A percentile compares a stretch with the other conserved stretches of the same genome.
Conservation (phyloP, 2,888 invertebrate genomes). For the Noctua janthina region DNA sequence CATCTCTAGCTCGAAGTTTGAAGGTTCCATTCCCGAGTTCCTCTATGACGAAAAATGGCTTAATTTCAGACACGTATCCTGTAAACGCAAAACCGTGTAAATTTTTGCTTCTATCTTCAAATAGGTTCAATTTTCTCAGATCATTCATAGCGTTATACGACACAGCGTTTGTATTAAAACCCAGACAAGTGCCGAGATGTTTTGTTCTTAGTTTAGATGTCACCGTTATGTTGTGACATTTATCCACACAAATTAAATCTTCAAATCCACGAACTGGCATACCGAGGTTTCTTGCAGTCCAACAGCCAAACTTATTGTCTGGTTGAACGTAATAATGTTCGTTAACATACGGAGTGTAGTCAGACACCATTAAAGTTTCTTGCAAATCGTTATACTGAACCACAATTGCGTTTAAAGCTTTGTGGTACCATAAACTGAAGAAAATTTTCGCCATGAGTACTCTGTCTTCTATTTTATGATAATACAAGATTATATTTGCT, state of each 20-base stretch:
- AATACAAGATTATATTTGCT: slow-evolving; percentile 78
- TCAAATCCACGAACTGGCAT: slow-evolving; percentile 74
- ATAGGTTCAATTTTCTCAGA: slow-evolving; percentile 68
- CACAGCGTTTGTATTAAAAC: slow-evolving; percentile 72
- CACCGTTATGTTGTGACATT: slow-evolving; percentile 78
- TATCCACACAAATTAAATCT: slow-evolving; percentile 76
- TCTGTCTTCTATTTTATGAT: slow-evolving; percentile 67
- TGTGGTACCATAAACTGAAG: slow-evolving; percentile 81
- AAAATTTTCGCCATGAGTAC: slow-evolving; percentile 76
- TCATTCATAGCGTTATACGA: slow-evolving; percentile 63
- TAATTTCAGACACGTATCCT: slow-evolving; percentile 72
- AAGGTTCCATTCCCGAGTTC: slow-evolving; percentile 74
- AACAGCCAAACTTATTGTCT: slow-evolving; percentile 77
- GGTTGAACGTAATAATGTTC: slow-evolving; percentile 69
- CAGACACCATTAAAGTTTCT: slow-evolving; percentile 68
- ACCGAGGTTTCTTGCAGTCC: slow-evolving; percentile 76
- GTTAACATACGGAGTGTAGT: slow-evolving; percentile 77
- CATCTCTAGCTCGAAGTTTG: slow-evolving; percentile 78
- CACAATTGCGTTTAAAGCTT: slow-evolving; percentile 76
- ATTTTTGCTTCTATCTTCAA: slow-evolving; percentile 79
- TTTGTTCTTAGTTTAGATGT: slow-evolving; percentile 74
- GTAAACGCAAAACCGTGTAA: slow-evolving; percentile 78
- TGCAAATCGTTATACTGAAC: slow-evolving; percentile 74
- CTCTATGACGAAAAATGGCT: slow-evolving; percentile 77
- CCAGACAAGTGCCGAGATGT: slow-evolving; percentile 82